Base-by-base conservation (phyloP, 1,140 invertebrate genomes). In the Gonioctena quinquepunctata region DNA sequence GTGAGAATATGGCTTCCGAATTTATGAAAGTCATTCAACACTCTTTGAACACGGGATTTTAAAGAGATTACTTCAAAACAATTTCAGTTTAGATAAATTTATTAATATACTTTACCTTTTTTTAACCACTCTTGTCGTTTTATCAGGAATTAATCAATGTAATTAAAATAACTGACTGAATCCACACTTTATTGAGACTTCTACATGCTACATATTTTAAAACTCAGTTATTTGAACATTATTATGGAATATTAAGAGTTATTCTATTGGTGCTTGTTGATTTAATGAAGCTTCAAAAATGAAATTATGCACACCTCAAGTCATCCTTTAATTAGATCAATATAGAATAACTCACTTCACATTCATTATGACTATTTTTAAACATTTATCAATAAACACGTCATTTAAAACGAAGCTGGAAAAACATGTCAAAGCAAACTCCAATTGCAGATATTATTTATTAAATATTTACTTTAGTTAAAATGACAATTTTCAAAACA, bases 341-440 rank as follows among this genome's bases (percentile, higher is more conserved):
- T 71, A 71, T 67, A 71, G 70, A 71, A 71, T 67, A 71, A 61
- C 70, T 68, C 69, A 62, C 56, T 71, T 57, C 4, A 67, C 65
- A 71, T 33, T 66, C 62, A 26, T 64, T 33, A 42, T 13, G 2
- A 42, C 33, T 11, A 42, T 13, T 42, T 42, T 42, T 42, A 11
- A 42, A 42, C 8, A 42, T n/a, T 42, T n/a, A n/a, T 42, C 16
- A 13, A n/a, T 42, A 42, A 42, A 42, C 33, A 42, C 33, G 33
- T 42, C 33, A 42, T 42, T 42, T 42, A n/a, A n/a, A n/a, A n/a
- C n/a, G n/a, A n/a, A n/a, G n/a, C n/a, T n/a, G n/a, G n/a, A n/a
- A n/a, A n/a, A n/a, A n/a, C n/a, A n/a, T n/a, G n/a, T n/a, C n/a
- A n/a, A n/a, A n/a, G n/a, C n/a, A n/a, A n/a, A n/a, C n/a, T n/a